A percentile compares a stretch with the other conserved stretches of the same genome.
These are phyloP conservation scores for Drosophila barbarae DNA, from an alignment of 2,888 invertebrate species.

Conservation along the genomic window DNA sequence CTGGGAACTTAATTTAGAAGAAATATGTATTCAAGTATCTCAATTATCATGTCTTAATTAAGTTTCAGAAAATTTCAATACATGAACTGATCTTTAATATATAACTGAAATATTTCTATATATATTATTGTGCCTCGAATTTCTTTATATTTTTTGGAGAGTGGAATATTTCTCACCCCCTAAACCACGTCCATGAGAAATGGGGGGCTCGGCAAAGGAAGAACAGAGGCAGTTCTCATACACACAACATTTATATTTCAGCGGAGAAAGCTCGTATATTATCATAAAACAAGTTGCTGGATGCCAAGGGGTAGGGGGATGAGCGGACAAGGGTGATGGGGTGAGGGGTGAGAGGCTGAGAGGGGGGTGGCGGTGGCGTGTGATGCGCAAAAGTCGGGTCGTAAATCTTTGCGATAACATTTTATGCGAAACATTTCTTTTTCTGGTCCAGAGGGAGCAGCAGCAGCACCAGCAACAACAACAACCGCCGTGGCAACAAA, in stretches of 20 bases:
- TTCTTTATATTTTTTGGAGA: not conserved
- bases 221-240: constrained; percentile 60
- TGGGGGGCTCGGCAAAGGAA: constrained; percentile 11
- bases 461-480: constrained; percentile 51
- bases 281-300: constrained; percentile 78
- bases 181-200: constrained; percentile 5
- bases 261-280: constrained; percentile 80
- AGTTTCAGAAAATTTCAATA: too few relatives aligned
- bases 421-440: constrained; percentile 81
- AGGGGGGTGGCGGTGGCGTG: constrained; percentile 56
- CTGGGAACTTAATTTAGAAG: too few relatives aligned
- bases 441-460: constrained; percentile 71
- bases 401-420: constrained; percentile 81
- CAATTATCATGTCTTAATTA: not conserved
- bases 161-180: not conserved
- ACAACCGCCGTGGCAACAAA: constrained; percentile 35
- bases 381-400: constrained; percentile 80
- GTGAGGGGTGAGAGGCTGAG: constrained; percentile 22
- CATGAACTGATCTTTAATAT: not conserved
- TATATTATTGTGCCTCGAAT: not conserved
- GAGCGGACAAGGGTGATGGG: constrained; percentile 4
- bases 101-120: not conserved
- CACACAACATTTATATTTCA: constrained; percentile 78
- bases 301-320: constrained; percentile 42
- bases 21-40: not conserved